Evolutionary conservation across 2,113 vertebrate genomes (phyloP), one percentile per base, ranked within the genome.

Genomic region (Rhagologus leucostigma): DNA sequence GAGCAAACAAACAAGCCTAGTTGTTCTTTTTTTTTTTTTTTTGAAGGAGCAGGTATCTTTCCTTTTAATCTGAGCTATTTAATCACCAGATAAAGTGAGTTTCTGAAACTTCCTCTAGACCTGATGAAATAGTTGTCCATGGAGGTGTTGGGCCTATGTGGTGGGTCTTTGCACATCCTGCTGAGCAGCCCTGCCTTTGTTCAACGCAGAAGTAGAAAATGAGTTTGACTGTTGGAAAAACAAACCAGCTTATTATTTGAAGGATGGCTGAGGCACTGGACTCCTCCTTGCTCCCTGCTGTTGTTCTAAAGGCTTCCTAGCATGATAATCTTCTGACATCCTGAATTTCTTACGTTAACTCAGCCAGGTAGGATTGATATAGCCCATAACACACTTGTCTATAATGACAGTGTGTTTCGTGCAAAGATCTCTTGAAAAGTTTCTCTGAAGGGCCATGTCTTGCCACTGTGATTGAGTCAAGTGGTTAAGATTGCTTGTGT

Each of bases 11-110:
- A 47, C 21, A 57, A 92, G 74, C 27, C 35, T 49, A 78, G 35
- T n/a, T 94, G 2, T 13, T 32, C 2, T 21, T 11, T 7, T 13
- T 50, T 12, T 11, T 8, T 49, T 26, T 95, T 24, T 47, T 16
- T 18, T 32, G 7, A 53, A 77, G 52, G 26, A 84, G 16, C 8
- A 46, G 53, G 16, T 74, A 35, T 90, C 42, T 74, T 95, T 91
- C 82, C 22, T 60, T 96, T 96, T 91, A 37, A 75, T 84, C 19
- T 55, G 65, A 90, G 44, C 49, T 90, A 29, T 87, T 95, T 96
- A 91, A 85, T 90, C 89, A 65, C 46, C 21, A 92, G 63, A 86
- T 7, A 24, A 93, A 95, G 8, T 0, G 7, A 90, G 32, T 65
- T 94, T 91, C 49, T 74, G 63, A 86, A 88, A 82, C n/a, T 52